Percentiles rank a stretch among this genome's conserved stretches.
Evolutionary conservation across 2,888 invertebrate species (phyloP).

Genomic region (Reticulitermes lucifugus): DNA sequence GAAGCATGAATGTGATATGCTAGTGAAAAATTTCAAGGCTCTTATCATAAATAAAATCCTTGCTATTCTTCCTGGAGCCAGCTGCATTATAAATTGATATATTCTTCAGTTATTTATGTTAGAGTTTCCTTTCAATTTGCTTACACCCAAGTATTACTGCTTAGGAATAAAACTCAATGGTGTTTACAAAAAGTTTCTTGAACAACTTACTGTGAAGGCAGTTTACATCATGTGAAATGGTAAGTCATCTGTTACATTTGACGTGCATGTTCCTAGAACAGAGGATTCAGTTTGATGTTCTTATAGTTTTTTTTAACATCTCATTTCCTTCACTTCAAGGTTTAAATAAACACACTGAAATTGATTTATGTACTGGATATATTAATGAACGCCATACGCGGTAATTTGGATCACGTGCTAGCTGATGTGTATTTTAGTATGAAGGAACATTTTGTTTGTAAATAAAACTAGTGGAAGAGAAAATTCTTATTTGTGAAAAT

Average conservation of each 20-base stretch:
- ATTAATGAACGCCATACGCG: background rate
- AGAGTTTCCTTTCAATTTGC: too few species aligned
- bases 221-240: background rate
- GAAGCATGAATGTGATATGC: too few species aligned
- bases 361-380: background rate
- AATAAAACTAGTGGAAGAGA: background rate
- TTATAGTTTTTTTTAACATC: background rate
- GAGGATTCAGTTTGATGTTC: background rate
- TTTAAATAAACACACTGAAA: slow-evolving; percentile 10
- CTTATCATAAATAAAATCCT: too few species aligned
- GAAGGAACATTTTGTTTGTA: background rate
- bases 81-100: background rate
- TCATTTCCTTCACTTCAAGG: background rate
- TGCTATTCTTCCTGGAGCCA: too few species aligned
- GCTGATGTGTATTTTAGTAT: slow-evolving; percentile 5
- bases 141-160: too few species aligned
- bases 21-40: too few species aligned
- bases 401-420: slow-evolving; percentile 14
- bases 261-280: background rate
- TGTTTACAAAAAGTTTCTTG: background rate
- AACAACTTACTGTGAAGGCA: background rate
- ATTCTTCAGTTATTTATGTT: background rate
- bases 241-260: background rate
- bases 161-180: background rate
- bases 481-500: too few species aligned